Conservation (phyloP, 2,888 invertebrate species). For the Diarsia mendica region DNA sequence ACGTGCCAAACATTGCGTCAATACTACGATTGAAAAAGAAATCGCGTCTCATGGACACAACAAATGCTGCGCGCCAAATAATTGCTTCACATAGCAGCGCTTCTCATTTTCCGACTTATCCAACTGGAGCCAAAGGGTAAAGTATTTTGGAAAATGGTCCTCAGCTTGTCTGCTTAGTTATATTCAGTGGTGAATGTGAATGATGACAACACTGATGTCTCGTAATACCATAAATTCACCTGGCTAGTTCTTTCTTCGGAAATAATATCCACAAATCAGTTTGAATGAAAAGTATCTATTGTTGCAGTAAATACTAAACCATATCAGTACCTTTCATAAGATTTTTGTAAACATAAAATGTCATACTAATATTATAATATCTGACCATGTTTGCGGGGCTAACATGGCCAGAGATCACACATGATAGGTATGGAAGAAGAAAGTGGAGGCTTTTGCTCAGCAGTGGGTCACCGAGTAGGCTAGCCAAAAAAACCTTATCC, state of each 20-base stretch:
- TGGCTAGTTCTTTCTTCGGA: not conserved
- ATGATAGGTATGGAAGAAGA: too few relatives aligned
- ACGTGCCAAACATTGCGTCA: conserved; percentile 91
- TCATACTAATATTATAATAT: not conserved
- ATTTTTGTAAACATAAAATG: not conserved
- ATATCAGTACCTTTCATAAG: not conserved
- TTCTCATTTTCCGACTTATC: conserved; percentile 73
- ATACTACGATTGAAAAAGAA: conserved; percentile 91
- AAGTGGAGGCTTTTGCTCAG: too few relatives aligned
- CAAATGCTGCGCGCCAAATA: conserved; percentile 91
- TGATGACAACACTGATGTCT: not conserved
- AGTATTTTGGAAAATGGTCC: conserved; percentile 14
- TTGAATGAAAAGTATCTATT: not conserved
- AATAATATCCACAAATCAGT: not conserved
- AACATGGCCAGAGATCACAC: too few relatives aligned
- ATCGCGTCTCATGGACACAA: conserved; percentile 91
- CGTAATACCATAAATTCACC: not conserved
- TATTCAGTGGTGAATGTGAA: conserved; percentile 16
- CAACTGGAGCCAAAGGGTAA: conserved; percentile 64
- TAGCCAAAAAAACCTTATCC: too few relatives aligned
- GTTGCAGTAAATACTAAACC: not conserved
- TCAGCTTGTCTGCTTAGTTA: conserved; percentile 11
- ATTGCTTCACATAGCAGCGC: conserved; percentile 89
- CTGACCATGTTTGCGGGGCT: too few relatives aligned
- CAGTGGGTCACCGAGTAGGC: too few relatives aligned